Evolutionary conservation across 2,888 invertebrate species (phyloP).

Genomic region (Chironomus riparius): DNA sequence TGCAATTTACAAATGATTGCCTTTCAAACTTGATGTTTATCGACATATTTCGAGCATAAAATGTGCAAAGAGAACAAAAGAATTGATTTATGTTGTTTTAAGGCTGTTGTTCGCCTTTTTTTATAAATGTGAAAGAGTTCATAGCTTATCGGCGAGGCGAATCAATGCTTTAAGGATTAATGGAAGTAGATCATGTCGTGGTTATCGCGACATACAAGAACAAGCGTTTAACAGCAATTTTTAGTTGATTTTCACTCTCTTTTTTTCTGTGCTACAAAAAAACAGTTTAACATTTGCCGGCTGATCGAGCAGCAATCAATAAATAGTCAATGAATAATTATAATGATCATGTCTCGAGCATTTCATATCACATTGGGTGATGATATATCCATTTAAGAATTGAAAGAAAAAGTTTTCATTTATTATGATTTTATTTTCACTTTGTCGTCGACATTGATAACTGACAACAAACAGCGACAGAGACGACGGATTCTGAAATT

Average conservation of each 20-base stretch:
- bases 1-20: conserved; percentile 22
- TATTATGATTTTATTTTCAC: neutral
- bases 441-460: neutral
- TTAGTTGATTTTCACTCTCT: neutral
- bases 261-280: neutral
- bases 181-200: conserved; percentile 21
- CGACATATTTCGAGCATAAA: conserved; percentile 5
- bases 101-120: neutral
- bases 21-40: conserved; percentile 19
- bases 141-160: neutral
- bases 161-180: conserved; percentile 18
- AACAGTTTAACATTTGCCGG: neutral
- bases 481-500: neutral
- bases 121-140: neutral
- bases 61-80: neutral
- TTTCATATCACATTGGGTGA: neutral
- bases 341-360: neutral
- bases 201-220: conserved; percentile 15
- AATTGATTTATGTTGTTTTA: conserved; percentile 21
- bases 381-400: neutral
- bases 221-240: conserved; percentile 1
- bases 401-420: neutral
- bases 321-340: neutral
- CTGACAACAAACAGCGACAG: neutral
- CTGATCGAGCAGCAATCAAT: neutral